Percentiles rank a stretch among this genome's conserved stretches.
phyloP scores from a whole-genome alignment of 1,140 invertebrate genomes.

The Octopus bimaculoides region DNA sequence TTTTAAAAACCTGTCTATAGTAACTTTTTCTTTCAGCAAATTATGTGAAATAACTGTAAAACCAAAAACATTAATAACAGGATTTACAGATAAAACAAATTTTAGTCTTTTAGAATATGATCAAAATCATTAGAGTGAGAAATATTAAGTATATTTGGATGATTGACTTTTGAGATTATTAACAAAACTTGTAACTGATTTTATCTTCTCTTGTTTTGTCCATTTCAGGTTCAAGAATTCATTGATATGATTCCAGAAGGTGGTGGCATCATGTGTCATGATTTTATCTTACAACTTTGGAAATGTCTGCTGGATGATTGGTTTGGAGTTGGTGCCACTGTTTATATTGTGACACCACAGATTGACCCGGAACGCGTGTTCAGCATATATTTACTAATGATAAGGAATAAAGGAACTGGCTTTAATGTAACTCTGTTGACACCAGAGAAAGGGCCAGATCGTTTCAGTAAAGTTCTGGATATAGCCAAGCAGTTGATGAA shows the following conservation, averaged over 20 bases:
- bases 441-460: slow-evolving; percentile 36
- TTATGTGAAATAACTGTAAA: too few species aligned
- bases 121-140: too few species aligned
- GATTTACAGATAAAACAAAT: too few species aligned
- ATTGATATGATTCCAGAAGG: slow-evolving; percentile 51
- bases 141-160: too few species aligned
- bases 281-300: slow-evolving; percentile 51
- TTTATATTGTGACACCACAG: slow-evolving; percentile 47
- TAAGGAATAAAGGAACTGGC: slow-evolving; percentile 51
- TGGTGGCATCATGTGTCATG: slow-evolving; percentile 50
- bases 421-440: slow-evolving; percentile 38
- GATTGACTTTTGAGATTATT: too few species aligned
- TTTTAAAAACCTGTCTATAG: too few species aligned
- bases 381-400: slow-evolving; percentile 47
- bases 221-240: slow-evolving; percentile 48
- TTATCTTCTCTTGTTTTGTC: slow-evolving; percentile 17
- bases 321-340: slow-evolving; percentile 47
- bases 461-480: slow-evolving; percentile 37
- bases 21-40: too few species aligned
- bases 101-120: too few species aligned
- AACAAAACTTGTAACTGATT: background rate
- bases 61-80: too few species aligned
- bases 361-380: slow-evolving; percentile 51
- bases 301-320: slow-evolving; percentile 50
- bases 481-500: slow-evolving; percentile 47